Conservation (phyloP, 2,113 vertebrate genomes). For the Limnothrissa miodon region DNA sequence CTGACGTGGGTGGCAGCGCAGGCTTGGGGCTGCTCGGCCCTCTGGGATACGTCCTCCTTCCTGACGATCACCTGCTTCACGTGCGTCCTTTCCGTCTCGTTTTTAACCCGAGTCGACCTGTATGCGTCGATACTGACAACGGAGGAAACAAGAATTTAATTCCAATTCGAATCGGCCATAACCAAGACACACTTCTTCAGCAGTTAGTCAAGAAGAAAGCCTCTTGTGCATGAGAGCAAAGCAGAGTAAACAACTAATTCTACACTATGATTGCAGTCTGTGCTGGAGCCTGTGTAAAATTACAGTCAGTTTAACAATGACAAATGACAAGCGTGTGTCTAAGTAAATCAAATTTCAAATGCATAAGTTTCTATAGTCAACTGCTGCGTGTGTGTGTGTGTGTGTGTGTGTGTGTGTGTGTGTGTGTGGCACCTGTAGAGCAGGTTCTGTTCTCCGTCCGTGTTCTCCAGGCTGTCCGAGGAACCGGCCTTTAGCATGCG, state of each 20-base stretch:
- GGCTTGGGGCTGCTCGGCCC: constrained; percentile 63
- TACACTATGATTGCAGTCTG: too few species aligned
- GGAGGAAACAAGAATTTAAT: not conserved
- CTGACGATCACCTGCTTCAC: constrained; percentile 87
- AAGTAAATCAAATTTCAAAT: too few species aligned
- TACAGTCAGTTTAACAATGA: too few species aligned
- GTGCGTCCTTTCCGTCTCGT: constrained; percentile 75
- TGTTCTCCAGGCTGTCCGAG: constrained; percentile 69
- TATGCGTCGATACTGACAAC: constrained; percentile 74
- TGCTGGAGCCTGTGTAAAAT: too few species aligned
- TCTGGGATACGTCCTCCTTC: constrained; percentile 81
- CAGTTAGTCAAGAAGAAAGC: too few species aligned
- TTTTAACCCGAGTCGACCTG: constrained; percentile 87
- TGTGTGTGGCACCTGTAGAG: constrained; percentile 97
- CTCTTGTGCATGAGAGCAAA: too few species aligned
- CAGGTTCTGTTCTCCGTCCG: constrained; percentile 77
- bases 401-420: too few species aligned
- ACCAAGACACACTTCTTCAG: too few species aligned
- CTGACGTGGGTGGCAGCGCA: constrained; percentile 68
- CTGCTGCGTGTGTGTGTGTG: too few species aligned
- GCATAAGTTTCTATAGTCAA: too few species aligned
- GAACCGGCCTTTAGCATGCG: constrained; percentile 68
- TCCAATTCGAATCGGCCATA: not conserved
- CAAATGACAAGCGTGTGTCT: too few species aligned
- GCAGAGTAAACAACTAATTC: too few species aligned